phyloP scores from a whole-genome alignment of 2,113 vertebrate genomes.

The Pseudorasbora parva region DNA sequence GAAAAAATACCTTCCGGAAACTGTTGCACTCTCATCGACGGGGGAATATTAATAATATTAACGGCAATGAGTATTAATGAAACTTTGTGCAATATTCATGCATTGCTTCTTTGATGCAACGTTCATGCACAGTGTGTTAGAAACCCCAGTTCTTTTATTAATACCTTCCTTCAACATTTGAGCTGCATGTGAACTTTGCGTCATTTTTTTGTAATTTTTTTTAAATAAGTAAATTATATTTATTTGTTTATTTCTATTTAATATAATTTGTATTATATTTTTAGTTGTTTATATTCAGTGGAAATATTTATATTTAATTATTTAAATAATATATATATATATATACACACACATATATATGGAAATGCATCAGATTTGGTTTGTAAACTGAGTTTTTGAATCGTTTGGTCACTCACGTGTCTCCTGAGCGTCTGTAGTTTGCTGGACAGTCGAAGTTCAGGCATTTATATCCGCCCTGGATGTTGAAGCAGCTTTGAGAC shows the following conservation, averaged over 20 bases:
- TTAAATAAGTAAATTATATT: too few relatives aligned
- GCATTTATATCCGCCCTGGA: constrained; percentile 91
- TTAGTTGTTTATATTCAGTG: neutral
- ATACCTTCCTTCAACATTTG: neutral
- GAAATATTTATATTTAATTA: neutral
- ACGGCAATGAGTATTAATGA: neutral
- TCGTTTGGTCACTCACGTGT: constrained; percentile 84
- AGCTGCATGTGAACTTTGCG: neutral
- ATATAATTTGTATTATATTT: neutral
- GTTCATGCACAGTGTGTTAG: constrained; percentile 18
- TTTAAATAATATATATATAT: too few relatives aligned
- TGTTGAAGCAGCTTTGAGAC: constrained; percentile 93
- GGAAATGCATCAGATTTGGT: neutral
- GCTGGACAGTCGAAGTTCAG: constrained; percentile 87
- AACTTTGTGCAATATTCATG: neutral
- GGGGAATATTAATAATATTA: too few relatives aligned
- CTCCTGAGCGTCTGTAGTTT: constrained; percentile 87
- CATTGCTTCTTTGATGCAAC: neutral
- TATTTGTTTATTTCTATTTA: too few relatives aligned
- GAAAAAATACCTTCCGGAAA: neutral
- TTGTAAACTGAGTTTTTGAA: neutral
- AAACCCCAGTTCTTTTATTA: neutral
- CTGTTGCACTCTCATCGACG: too few relatives aligned
- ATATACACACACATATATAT: too few relatives aligned
- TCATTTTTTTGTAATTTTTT: neutral